phyloP scores from a whole-genome alignment of 2,888 invertebrate species.

The Dusona sp. region DNA sequence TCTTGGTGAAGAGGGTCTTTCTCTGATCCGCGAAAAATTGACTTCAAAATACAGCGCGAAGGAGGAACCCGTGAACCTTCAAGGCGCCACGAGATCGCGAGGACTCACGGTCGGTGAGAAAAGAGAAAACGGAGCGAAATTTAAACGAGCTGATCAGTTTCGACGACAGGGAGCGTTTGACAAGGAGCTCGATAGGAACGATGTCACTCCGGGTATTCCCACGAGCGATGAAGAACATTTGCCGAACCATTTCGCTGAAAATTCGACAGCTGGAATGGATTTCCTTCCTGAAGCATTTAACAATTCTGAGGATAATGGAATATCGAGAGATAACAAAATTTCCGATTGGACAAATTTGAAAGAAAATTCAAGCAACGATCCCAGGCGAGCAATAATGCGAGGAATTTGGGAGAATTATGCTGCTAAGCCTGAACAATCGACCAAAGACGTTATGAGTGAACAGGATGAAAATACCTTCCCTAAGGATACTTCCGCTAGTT shows the following conservation, averaged over 20 bases:
- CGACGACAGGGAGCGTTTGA: conserved; percentile 64
- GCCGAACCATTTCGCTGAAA: background rate
- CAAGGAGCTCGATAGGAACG: conserved; percentile 60
- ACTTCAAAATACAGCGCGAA: conserved; percentile 77
- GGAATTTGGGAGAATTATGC: conserved; percentile 61
- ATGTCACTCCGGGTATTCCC: conserved; percentile 47
- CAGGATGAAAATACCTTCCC: conserved; percentile 5
- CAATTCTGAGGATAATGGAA: background rate
- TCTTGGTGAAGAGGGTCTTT: conserved; percentile 76
- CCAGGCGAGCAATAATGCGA: conserved; percentile 38
- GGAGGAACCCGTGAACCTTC: conserved; percentile 65
- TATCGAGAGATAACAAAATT: background rate
- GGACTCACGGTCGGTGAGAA: conserved; percentile 46
- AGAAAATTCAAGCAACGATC: conserved; percentile 22
- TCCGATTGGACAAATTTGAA: background rate
- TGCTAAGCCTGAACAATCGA: conserved; percentile 4
- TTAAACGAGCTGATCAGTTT: conserved; percentile 52
- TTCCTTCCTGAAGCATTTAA: conserved; percentile 3
- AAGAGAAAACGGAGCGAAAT: conserved; percentile 38
- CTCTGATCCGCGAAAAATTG: conserved; percentile 79
- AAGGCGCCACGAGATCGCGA: conserved; percentile 48
- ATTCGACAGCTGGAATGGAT: conserved; percentile 16
- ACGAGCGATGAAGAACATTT: background rate
- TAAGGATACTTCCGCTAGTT: background rate
- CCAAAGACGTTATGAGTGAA: background rate